Base-by-base conservation (phyloP, 2,888 invertebrate genomes). In the Drosophila percnosoma region DNA sequence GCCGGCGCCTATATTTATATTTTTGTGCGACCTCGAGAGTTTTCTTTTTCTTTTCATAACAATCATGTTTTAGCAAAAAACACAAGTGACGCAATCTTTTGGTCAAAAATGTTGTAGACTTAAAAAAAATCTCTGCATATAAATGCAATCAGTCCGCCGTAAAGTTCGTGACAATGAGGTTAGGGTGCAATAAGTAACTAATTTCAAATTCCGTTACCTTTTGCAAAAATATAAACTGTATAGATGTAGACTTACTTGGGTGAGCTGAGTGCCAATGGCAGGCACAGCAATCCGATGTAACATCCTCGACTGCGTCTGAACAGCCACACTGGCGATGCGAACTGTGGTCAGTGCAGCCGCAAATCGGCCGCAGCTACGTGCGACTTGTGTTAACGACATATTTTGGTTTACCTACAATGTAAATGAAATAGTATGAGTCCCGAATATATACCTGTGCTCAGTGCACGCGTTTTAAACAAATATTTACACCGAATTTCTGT, bases 361-460 rank as follows among this genome's bases (percentile, higher is more conserved):
- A 66, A 92, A 80, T 66, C 92, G 91, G 81, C 90, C 81, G 79
- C 92, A 91, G 72, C 85, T 90, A 77, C 92, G 93, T 71, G 89
- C 91, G 80, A 91, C 82, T 91, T 92, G 93, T 84, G 92, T 88
- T 79, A 92, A 85, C 86, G 92, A 92, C 92, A 93, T 93, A 68
- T 93, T 74, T 64, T 73, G 70, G 62, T 68, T 66, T 55, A 75
- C 60, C 85, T 86, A 64, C 15, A 78, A 75, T 11, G 38, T 31
- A 68, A 82, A 54, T 67, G 4, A 33, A 57, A 48, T 51, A 69
- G 10, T 24, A 8, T 59, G 54, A 52, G 52, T 42, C 33, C 4
- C 21, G 29, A 31, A 27, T 34, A 15, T 38, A 15, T 2, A 24
- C 7, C 8, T 27, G 8, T 48, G 29, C n/a, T 13, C 31, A 48